Evolutionary conservation across 1,140 invertebrate species (phyloP), one percentile per base, ranked within the genome.

Genomic region (Mercenaria mercenaria): DNA sequence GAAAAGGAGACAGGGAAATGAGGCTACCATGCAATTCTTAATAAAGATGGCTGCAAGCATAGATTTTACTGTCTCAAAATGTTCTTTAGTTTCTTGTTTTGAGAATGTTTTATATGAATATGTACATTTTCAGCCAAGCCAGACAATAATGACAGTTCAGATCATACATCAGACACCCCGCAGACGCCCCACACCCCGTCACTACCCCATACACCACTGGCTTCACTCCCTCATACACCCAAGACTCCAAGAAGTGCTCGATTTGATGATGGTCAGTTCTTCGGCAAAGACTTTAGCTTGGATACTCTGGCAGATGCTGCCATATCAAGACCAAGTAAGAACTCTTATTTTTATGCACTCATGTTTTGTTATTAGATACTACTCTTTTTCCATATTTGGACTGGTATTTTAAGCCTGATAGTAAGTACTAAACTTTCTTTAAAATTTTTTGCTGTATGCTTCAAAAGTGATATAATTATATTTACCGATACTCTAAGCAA

Each of bases 201-300:
- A 94, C 29, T 93, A 93, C 13, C 47, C 29, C 74, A 67, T 39
- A 37, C 81, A 72, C 67, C 23, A 10, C 72, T 26, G 26, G 88
- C 85, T 15, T 88, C 69, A n/a, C 41, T 50, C 4, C 74, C 74
- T 1, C 39, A 69, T 37, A 95, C 94, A 4, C 95, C 95, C 0
- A 95, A 94, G 87, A 95, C 93, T 32, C 95, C 94, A 0, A 94
- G 94, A 90, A 96, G 94, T 91, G 91, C 91, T 2, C 47, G 91
- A 34, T 93, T 96, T 81, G 96, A 96, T 41, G 96, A 95, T 67
- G 95, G 95, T 43, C 92, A 93, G 74, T 96, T 96, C 89, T 96
- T 96, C 91, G 95, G 95, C 0, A 92, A 92, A 61, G 94, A 93
- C 64, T 96, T 96, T 83, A 96, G 91, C 85, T 90, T 96, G 41